phyloP scores from a whole-genome alignment of 2,797 vertebrate genomes.

The Choloepus didactylus region DNA sequence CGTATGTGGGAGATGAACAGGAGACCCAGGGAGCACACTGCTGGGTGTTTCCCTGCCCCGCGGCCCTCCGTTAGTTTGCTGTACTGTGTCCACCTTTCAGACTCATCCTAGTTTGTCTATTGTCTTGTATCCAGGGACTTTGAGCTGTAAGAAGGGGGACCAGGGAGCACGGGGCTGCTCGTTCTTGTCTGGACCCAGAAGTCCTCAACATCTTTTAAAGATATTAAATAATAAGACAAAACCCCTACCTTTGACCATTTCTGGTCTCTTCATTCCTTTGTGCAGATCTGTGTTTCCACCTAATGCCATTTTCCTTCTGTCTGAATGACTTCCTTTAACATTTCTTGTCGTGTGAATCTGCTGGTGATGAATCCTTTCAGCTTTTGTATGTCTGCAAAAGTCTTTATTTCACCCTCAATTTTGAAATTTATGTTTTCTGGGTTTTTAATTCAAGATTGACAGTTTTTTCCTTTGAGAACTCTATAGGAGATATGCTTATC shows the following conservation, averaged over 20 bases:
- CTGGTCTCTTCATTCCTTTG: background rate
- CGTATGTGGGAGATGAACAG: background rate
- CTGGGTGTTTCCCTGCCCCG: background rate
- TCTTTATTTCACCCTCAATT: background rate
- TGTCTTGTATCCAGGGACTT: background rate
- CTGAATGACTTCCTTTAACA: background rate
- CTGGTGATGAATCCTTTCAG: background rate
- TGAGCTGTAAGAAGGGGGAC: background rate
- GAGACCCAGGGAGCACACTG: background rate
- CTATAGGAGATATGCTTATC: background rate
- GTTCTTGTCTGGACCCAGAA: background rate
- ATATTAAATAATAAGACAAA: background rate
- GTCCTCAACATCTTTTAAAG: background rate
- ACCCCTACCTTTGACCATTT: background rate
- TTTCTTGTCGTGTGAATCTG: background rate
- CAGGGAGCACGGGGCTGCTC: background rate
- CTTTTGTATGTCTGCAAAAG: background rate
- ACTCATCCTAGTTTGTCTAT: background rate
- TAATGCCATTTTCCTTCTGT: background rate
- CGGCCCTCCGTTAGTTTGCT: too few relatives aligned
- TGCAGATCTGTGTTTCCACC: background rate
- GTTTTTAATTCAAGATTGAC: background rate
- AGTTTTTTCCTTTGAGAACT: background rate
- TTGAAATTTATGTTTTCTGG: background rate
- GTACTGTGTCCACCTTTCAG: background rate